phyloP scores from a whole-genome alignment of 2,888 invertebrate genomes.

The Cheiracanthium punctorium region DNA sequence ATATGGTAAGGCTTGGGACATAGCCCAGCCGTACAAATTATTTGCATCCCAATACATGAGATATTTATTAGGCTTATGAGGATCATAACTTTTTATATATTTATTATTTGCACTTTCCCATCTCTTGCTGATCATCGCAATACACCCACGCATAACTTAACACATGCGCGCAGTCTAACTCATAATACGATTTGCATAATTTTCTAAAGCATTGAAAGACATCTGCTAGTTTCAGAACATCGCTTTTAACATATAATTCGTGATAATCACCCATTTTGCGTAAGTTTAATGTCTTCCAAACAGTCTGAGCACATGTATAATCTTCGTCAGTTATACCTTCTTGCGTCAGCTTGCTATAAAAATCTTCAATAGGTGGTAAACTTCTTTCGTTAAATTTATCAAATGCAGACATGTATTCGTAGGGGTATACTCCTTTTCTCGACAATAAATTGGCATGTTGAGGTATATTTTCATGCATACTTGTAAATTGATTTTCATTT shows the following conservation, averaged over 20 bases:
- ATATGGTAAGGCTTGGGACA: background rate
- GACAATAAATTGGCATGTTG: background rate
- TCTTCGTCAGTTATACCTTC: conserved; percentile 24
- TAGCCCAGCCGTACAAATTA: background rate
- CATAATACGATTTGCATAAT: conserved; percentile 72
- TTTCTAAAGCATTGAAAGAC: conserved; percentile 72
- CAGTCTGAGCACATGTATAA: background rate
- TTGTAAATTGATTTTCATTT: background rate
- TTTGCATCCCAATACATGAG: background rate
- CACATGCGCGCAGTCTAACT: conserved; percentile 72
- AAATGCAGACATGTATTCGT: background rate
- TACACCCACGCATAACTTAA: conserved; percentile 71
- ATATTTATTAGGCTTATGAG: conserved; percentile 70
- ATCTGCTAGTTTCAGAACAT: conserved; percentile 3
- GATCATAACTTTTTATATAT: no score
- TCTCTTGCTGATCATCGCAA: conserved; percentile 23
- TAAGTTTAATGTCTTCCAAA: conserved; percentile 1
- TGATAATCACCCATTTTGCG: background rate
- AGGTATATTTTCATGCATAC: background rate
- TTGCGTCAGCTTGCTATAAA: conserved; percentile 74
- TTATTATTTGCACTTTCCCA: conserved; percentile 37
- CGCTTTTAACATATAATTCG: background rate
- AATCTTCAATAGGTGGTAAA: conserved; percentile 23
- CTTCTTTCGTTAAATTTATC: background rate
- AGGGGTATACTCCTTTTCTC: background rate